These are phyloP conservation scores for Micrasema minimum DNA, from an alignment of 1,140 invertebrate species.

Conservation along the genomic window DNA sequence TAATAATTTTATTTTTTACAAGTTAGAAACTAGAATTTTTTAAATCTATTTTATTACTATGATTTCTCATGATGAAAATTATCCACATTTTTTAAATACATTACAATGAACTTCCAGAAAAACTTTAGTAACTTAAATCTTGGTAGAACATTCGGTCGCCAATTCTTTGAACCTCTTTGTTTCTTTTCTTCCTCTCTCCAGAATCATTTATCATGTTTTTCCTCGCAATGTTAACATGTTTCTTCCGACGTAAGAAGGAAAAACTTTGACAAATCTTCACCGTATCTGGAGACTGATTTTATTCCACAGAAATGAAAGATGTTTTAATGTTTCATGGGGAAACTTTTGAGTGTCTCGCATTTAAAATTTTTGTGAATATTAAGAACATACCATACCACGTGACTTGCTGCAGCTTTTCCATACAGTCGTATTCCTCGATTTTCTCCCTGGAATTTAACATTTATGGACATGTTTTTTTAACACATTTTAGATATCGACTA, in stretches of 20 bases:
- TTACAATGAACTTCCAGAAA: background rate
- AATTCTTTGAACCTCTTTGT: no score
- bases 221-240: constrained; percentile 34
- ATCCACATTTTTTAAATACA: background rate
- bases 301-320: background rate
- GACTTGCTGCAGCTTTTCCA: no score
- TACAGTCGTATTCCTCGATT: no score
- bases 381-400: no score
- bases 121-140: background rate
- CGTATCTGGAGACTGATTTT: constrained; percentile 21
- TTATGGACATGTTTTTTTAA: no score
- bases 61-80: background rate
- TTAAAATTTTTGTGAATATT: no score
- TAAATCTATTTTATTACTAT: background rate
- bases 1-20: no score
- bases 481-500: no score
- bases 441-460: no score
- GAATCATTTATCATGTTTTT: constrained; percentile 43
- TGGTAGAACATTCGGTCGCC: no score
- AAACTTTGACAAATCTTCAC: constrained; percentile 31
- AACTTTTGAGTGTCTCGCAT: background rate
- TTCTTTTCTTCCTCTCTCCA: constrained; percentile 12
- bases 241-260: constrained; percentile 33
- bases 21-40: background rate
- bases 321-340: background rate